Percentiles rank a stretch among this genome's conserved stretches.
These are phyloP conservation scores for Cephus nigrinus DNA, from an alignment of 2,888 invertebrate species.

Conservation along the genomic window DNA sequence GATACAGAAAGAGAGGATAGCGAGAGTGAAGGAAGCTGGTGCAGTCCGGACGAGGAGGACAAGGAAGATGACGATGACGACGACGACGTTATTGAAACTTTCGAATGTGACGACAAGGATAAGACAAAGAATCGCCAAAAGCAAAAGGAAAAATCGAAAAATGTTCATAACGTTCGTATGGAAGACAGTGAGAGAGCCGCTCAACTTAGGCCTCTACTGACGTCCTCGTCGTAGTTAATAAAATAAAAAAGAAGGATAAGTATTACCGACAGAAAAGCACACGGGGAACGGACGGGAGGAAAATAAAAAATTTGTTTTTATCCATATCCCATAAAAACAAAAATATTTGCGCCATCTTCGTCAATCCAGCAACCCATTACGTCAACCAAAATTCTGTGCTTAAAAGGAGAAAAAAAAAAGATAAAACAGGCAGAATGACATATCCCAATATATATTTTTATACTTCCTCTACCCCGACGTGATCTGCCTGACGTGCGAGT, in stretches of 20 bases:
- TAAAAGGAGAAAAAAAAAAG: background rate
- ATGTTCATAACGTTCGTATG: background rate
- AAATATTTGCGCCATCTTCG: background rate
- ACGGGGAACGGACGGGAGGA: background rate
- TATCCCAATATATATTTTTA: slow-evolving; percentile 61
- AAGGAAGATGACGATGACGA: slow-evolving; percentile 36
- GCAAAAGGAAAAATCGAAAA: background rate
- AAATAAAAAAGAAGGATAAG: background rate
- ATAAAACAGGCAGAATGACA: slow-evolving; percentile 38
- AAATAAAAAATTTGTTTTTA: background rate
- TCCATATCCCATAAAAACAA: background rate
- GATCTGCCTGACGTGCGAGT: background rate
- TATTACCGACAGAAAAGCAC: background rate
- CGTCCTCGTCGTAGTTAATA: slow-evolving; percentile 40
- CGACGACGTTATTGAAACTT: background rate
- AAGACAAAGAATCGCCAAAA: background rate
- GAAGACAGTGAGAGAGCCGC: slow-evolving; percentile 17
- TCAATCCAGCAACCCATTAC: background rate
- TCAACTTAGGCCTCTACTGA: slow-evolving; percentile 52
- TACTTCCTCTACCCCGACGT: slow-evolving; percentile 39
- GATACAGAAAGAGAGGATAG: slow-evolving; percentile 32
- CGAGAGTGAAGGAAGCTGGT: slow-evolving; percentile 54
- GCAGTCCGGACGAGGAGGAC: slow-evolving; percentile 51
- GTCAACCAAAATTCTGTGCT: background rate
- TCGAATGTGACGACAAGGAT: background rate